phyloP scores from a whole-genome alignment of 2,888 invertebrate species.

The Marasmarcha lunaedactyla region DNA sequence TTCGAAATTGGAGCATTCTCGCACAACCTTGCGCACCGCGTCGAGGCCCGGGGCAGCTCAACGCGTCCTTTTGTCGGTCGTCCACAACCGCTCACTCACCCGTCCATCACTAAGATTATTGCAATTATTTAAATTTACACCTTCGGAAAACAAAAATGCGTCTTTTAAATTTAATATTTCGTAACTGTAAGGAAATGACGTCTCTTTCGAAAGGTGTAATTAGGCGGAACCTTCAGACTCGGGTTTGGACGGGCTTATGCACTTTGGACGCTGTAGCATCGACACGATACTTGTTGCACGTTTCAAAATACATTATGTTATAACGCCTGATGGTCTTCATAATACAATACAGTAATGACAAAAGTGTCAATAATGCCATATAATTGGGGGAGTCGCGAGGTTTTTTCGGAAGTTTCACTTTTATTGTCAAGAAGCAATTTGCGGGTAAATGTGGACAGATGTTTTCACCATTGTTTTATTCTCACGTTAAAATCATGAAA shows the following conservation, averaged over 20 bases:
- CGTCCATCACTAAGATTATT: slow-evolving; percentile 53
- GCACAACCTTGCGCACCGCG: background rate
- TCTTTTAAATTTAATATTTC: slow-evolving; percentile 65
- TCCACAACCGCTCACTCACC: slow-evolving; percentile 18
- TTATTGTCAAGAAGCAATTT: too few species aligned
- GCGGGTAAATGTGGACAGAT: too few species aligned
- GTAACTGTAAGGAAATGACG: slow-evolving; percentile 65
- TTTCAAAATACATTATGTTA: background rate
- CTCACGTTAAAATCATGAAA: too few species aligned
- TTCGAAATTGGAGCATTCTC: background rate
- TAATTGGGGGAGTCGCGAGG: too few species aligned
- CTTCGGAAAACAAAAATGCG: slow-evolving; percentile 61
- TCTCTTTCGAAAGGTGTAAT: slow-evolving; percentile 68
- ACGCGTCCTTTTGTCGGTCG: background rate
- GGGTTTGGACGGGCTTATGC: slow-evolving; percentile 45
- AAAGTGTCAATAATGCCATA: too few species aligned
- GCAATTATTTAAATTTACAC: slow-evolving; percentile 72
- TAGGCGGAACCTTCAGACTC: slow-evolving; percentile 58
- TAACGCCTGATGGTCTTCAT: background rate
- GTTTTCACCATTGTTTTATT: too few species aligned
- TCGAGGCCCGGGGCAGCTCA: background rate
- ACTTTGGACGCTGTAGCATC: slow-evolving; percentile 47
- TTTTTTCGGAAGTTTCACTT: too few species aligned
- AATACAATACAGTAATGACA: too few species aligned
- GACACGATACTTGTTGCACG: slow-evolving; percentile 22